Conservation (phyloP, 2,797 vertebrate species). For the Nasua narica region DNA sequence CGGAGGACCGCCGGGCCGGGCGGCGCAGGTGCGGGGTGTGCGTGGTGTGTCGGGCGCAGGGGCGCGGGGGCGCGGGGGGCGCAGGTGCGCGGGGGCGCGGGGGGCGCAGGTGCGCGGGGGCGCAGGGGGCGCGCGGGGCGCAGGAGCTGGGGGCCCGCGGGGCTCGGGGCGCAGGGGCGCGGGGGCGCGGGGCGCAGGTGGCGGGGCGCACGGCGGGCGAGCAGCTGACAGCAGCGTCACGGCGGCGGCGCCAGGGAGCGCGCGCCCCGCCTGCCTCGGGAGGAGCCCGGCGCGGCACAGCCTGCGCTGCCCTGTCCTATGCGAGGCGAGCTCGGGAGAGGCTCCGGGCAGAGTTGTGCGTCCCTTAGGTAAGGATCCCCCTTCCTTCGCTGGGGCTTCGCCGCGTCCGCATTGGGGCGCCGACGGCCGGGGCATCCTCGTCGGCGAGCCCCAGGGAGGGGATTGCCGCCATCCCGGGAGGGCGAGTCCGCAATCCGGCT, state of each 20-base stretch:
- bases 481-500: background rate
- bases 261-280: slow-evolving; percentile 38
- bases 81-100: background rate
- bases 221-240: slow-evolving; percentile 33
- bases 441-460: background rate
- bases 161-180: background rate
- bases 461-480: background rate
- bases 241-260: background rate
- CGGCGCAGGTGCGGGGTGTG: background rate
- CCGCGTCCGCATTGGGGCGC: background rate
- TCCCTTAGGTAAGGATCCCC: slow-evolving; percentile 49
- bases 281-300: slow-evolving; percentile 16
- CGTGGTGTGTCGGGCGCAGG: background rate
- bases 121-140: background rate
- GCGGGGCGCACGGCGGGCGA: background rate
- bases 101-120: background rate
- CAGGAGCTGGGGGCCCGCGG: background rate
- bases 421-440: background rate
- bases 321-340: background rate
- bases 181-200: too few relatives aligned
- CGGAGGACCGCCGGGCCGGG: background rate
- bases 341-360: background rate
- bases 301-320: background rate
- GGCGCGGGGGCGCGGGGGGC: background rate
- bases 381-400: background rate